phyloP scores from a whole-genome alignment of 2,888 invertebrate species.

The Pediacus dermestoides region DNA sequence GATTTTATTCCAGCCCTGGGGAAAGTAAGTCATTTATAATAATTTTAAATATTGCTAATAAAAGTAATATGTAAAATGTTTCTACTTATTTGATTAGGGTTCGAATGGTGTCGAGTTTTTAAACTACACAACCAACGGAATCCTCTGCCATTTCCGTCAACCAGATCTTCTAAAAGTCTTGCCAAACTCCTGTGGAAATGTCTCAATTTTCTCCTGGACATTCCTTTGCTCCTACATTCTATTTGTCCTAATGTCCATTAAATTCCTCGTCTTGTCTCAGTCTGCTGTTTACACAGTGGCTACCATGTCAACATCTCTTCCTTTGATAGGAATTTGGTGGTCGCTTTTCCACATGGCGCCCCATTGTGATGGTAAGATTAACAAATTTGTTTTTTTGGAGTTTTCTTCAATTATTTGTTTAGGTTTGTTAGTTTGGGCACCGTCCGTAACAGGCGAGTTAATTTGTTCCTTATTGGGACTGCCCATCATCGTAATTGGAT shows the following conservation, averaged over 20 bases:
- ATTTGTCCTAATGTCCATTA: conserved; percentile 51
- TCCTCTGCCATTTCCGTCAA: conserved; percentile 44
- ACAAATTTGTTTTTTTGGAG: conserved; percentile 3
- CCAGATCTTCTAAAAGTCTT: conserved; percentile 22
- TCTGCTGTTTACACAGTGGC: conserved; percentile 58
- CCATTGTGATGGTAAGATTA: conserved; percentile 43
- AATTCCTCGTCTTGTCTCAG: conserved; percentile 55
- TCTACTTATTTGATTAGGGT: conserved; percentile 30
- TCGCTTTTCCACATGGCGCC: conserved; percentile 53
- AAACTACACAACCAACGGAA: conserved; percentile 42
- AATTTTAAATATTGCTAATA: background rate
- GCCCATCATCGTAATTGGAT: conserved; percentile 56
- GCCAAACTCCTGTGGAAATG: conserved; percentile 32
- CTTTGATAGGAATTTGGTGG: conserved; percentile 58
- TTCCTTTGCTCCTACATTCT: conserved; percentile 52
- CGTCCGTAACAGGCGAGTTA: conserved; percentile 59
- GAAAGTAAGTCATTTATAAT: conserved; percentile 44
- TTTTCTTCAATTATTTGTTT: conserved; percentile 23
- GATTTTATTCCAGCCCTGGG: conserved; percentile 55
- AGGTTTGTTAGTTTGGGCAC: conserved; percentile 55
- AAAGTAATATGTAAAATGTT: background rate
- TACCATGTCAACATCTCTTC: conserved; percentile 53
- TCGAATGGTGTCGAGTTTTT: conserved; percentile 39
- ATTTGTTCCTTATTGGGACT: conserved; percentile 59
- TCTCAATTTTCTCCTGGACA: conserved; percentile 50